Evolutionary conservation across 2,113 vertebrate species (phyloP).

Genomic region (Casuarius casuarius): DNA sequence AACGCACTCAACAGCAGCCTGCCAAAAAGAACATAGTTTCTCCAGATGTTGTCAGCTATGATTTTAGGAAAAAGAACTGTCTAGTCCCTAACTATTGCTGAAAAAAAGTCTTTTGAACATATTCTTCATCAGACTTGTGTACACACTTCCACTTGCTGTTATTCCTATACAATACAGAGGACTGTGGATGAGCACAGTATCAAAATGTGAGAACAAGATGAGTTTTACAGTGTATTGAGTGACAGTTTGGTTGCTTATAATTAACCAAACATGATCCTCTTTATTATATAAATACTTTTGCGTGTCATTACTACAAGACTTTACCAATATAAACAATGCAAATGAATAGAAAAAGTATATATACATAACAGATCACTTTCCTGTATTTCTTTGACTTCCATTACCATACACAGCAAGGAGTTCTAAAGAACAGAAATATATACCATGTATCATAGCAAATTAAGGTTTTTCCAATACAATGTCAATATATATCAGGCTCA

Average conservation of each 20-base stretch:
- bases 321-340: not conserved
- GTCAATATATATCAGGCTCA: not conserved
- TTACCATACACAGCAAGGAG: not conserved
- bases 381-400: not conserved
- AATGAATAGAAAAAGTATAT: not conserved
- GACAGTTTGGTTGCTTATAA: not conserved
- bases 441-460: not conserved
- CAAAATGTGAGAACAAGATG: not conserved
- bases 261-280: not conserved
- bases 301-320: not conserved
- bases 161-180: not conserved
- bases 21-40: not conserved
- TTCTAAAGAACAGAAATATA: not conserved
- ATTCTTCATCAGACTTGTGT: not conserved
- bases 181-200: not conserved
- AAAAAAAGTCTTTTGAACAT: not conserved
- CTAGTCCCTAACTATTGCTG: not conserved
- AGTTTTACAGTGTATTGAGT: not conserved
- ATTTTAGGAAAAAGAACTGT: not conserved
- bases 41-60: not conserved
- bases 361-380: not conserved
- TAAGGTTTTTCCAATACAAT: not conserved
- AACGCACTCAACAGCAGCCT: not conserved
- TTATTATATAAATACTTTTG: not conserved
- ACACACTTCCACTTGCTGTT: not conserved